Evolutionary conservation across 2,113 vertebrate species (phyloP).

Genomic region (Gavialis gangeticus): DNA sequence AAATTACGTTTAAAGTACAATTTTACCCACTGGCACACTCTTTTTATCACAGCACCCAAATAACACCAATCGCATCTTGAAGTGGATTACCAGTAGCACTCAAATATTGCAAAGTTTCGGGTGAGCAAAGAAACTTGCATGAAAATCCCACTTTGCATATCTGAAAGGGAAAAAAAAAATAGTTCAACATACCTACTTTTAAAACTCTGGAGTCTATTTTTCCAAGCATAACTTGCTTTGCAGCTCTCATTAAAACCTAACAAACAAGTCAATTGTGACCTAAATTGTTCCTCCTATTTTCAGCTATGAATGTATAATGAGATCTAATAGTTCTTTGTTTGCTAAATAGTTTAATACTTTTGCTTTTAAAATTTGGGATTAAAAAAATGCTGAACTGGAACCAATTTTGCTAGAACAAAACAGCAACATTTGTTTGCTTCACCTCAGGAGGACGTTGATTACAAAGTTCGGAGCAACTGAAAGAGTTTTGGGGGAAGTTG

Average conservation of each 20-base stretch:
- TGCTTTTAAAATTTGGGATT: constrained; percentile 11
- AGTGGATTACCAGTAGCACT: not conserved
- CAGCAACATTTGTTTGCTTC: not conserved
- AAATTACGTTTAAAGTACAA: not conserved
- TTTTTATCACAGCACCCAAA: not conserved
- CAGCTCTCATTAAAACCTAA: not conserved
- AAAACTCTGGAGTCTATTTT: not conserved
- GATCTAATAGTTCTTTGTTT: not conserved
- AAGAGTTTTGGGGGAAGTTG: constrained; percentile 1
- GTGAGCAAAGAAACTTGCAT: not conserved
- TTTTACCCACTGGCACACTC: not conserved
- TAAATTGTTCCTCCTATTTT: not conserved
- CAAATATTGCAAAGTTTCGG: not conserved
- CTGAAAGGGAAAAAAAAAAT: fast-evolving
- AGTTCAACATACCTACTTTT: not conserved
- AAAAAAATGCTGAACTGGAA: not conserved
- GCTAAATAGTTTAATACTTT: not conserved
- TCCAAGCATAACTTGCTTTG: not conserved
- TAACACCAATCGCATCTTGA: not conserved
- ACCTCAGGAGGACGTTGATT: not conserved
- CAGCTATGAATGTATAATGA: not conserved
- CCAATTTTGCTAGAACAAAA: constrained; percentile 5
- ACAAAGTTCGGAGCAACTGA: not conserved
- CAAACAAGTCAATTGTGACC: not conserved
- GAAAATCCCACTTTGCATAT: not conserved